These are phyloP conservation scores for Sebastes ruberrimus DNA, from an alignment of 2,797 vertebrate species.

Conservation along the genomic window DNA sequence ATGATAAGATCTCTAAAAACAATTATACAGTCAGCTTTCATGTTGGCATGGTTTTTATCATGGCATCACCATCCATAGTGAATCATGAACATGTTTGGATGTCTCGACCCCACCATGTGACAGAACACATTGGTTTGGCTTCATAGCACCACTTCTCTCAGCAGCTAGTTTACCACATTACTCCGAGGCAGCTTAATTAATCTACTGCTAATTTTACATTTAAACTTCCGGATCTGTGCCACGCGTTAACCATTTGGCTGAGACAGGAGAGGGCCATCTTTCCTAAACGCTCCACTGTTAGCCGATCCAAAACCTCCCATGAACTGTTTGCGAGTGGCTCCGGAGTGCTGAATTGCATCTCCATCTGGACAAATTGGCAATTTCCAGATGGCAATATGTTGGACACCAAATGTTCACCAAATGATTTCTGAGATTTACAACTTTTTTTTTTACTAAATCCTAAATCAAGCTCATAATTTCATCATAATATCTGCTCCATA, in stretches of 20 bases:
- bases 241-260: slow-evolving; percentile 16
- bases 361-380: slow-evolving; percentile 53
- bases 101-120: neutral
- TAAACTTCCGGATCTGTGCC: neutral
- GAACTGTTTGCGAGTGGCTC: slow-evolving; percentile 42
- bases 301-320: slow-evolving; percentile 30
- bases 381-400: slow-evolving; percentile 43
- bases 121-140: neutral
- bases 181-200: neutral
- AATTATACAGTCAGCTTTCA: neutral
- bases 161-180: neutral
- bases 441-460: neutral
- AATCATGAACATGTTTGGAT: neutral
- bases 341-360: slow-evolving; percentile 21
- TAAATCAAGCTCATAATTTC: neutral
- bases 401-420: slow-evolving; percentile 44
- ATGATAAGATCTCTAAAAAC: neutral
- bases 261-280: slow-evolving; percentile 19
- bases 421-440: slow-evolving; percentile 16
- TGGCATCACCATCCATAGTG: neutral
- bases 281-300: slow-evolving; percentile 25
- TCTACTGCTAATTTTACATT: neutral
- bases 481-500: neutral
- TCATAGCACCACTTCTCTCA: neutral
- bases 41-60: neutral